Percentiles rank a stretch among this genome's conserved stretches.
Evolutionary conservation across 2,888 invertebrate genomes (phyloP).

Genomic region (Gryllus longicercus): DNA sequence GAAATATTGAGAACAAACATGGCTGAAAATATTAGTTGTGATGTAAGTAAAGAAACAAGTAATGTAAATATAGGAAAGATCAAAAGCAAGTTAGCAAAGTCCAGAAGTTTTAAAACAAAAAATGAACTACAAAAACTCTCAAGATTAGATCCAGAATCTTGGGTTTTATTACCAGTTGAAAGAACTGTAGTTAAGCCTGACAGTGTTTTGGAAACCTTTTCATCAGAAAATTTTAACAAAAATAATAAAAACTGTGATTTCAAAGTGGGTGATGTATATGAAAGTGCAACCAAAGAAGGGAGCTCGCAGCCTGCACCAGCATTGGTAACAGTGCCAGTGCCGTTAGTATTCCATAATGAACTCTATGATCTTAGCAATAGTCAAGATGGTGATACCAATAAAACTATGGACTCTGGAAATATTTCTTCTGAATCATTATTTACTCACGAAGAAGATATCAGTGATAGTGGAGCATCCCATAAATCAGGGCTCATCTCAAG

Average conservation of each 20-base stretch:
- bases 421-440: not conserved
- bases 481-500: not conserved
- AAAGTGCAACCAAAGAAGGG: too few species aligned
- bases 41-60: not conserved
- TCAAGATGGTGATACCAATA: not conserved
- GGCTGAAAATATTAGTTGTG: not conserved
- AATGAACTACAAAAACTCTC: conserved; percentile 30
- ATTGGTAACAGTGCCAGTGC: not conserved
- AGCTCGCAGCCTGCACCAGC: too few species aligned
- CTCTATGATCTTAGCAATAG: not conserved
- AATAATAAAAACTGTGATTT: not conserved
- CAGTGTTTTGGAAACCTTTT: not conserved
- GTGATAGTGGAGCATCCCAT: not conserved
- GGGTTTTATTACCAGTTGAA: conserved; percentile 24
- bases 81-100: conserved; percentile 31
- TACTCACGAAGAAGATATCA: conserved; percentile 19
- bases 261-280: not conserved
- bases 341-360: not conserved
- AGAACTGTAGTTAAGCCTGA: not conserved
- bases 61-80: conserved; percentile 24
- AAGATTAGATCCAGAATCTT: conserved; percentile 18
- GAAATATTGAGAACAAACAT: not conserved
- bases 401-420: not conserved
- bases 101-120: conserved; percentile 34
- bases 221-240: not conserved